Conservation (phyloP, 2,113 vertebrate genomes). For the Centropus bengalensis region DNA sequence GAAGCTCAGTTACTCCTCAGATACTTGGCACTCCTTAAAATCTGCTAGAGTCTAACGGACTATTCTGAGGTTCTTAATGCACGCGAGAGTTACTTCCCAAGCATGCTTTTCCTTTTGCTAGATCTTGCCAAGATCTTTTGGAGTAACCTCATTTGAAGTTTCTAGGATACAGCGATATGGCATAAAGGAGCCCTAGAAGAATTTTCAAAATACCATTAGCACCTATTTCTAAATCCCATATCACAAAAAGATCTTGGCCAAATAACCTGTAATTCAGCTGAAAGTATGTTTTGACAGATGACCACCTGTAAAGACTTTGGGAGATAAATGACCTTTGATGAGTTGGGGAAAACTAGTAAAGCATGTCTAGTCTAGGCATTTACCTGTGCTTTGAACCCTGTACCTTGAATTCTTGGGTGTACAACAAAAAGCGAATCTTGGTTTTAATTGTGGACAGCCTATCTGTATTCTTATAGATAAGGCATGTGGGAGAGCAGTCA, state of each 20-base stretch:
- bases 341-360: background rate
- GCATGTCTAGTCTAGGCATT: background rate
- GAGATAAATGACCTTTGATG: background rate
- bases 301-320: slow-evolving; percentile 20
- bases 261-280: slow-evolving; percentile 10
- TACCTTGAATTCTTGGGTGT: background rate
- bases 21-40: slow-evolving; percentile 50
- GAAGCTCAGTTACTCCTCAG: background rate
- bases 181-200: slow-evolving; percentile 24
- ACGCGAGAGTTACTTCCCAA: slow-evolving; percentile 57
- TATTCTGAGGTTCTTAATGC: slow-evolving; percentile 19
- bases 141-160: slow-evolving; percentile 43
- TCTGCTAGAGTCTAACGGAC: slow-evolving; percentile 24
- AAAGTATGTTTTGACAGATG: slow-evolving; percentile 27
- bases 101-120: slow-evolving; percentile 12
- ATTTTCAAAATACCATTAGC: slow-evolving; percentile 27
- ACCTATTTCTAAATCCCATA: background rate
- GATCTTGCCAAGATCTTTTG: slow-evolving; percentile 62
- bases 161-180: slow-evolving; percentile 10
- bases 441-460: background rate
- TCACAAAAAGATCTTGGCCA: background rate
- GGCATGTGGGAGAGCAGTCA: background rate
- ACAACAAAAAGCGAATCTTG: background rate
- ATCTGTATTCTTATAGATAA: fast-evolving
- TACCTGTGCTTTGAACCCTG: slow-evolving; percentile 22